A percentile compares a stretch with the other conserved stretches of the same genome.
These are phyloP conservation scores for Psylliodes chrysocephalus DNA, from an alignment of 2,888 invertebrate genomes.

Conservation along the genomic window DNA sequence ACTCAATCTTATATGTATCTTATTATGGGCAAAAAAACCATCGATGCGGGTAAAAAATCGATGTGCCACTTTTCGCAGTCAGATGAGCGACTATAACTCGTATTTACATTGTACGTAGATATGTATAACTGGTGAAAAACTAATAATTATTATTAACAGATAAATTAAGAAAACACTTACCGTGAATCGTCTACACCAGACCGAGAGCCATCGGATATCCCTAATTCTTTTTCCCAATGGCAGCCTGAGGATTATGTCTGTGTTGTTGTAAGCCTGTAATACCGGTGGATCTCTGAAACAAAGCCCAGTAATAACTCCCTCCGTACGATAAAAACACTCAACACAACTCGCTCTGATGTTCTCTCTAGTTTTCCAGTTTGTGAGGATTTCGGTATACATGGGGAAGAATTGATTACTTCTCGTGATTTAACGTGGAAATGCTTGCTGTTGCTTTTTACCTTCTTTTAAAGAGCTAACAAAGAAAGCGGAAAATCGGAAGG, in stretches of 20 bases:
- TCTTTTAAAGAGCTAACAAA: too few relatives aligned
- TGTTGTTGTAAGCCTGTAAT: constrained; percentile 77
- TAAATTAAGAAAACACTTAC: constrained; percentile 68
- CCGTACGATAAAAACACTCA: constrained; percentile 35
- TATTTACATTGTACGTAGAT: too few relatives aligned
- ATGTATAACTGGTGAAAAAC: too few relatives aligned
- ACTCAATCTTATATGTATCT: too few relatives aligned
- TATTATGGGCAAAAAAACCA: too few relatives aligned
- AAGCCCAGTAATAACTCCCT: constrained; percentile 46
- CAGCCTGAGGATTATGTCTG: constrained; percentile 84
- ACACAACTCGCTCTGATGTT: constrained; percentile 22
- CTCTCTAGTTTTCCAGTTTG: constrained; percentile 30
- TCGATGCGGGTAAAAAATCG: too few relatives aligned
- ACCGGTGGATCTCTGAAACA: constrained; percentile 82
- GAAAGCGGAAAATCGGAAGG: neutral
- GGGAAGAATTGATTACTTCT: constrained; percentile 30
- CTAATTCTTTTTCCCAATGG: constrained; percentile 85
- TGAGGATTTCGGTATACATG: constrained; percentile 18
- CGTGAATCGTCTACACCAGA: constrained; percentile 92
- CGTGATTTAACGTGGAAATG: constrained; percentile 20
- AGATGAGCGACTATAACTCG: too few relatives aligned
- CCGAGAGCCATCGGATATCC: constrained; percentile 91
- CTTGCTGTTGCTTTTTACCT: too few relatives aligned
- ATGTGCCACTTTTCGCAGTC: too few relatives aligned
- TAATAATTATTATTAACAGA: too few relatives aligned